Base-by-base conservation (phyloP, 2,113 vertebrate species). In the Dendropsophus ebraccatus region DNA sequence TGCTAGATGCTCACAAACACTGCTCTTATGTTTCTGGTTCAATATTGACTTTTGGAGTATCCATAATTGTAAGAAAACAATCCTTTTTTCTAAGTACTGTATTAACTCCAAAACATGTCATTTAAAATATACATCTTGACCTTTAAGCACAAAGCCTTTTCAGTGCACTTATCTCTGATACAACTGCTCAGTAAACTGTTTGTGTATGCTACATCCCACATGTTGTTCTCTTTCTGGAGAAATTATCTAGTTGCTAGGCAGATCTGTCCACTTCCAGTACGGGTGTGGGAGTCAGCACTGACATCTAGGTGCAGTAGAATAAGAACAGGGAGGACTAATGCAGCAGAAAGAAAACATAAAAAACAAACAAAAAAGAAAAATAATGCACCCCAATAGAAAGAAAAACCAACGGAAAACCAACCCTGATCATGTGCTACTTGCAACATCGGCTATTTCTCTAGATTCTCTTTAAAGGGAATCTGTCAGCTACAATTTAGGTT, bases 231-330 rank as follows among this genome's bases (percentile, higher is more conserved):
- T 32, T 65, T 32, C 73, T 54, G 11, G 16, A 65, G 74, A 25
- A 85, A 85, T 77, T 16, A 78, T 77, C 74, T 78, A 77, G 83
- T 85, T 78, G 73, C 74, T 78, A 85, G 83, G 83, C 73, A 67
- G 73, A 84, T 75, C 62, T 28, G 52, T 47, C 56, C 56, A 47
- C 35, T 80, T 60, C 11, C 30, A 81, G 79, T 47, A 13, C 35
- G 4, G 56, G 23, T 52, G 28, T 72, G 65, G 49, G 49, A 73
- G 81, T 70, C 81, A 37, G 47, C 60, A 49, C 45, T 13, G 45
- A 82, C 60, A 83, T 72, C 65, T 70, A 25, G 28, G 62, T 28
- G 23, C 19, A 82, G 62, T 72, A 10, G 54, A 41, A 81, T 80
- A 35, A 62, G 5, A 17, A 14, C 35, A 45, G 54, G 45, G n/a